A percentile compares a stretch with the other conserved stretches of the same genome.
Conservation (phyloP, 2,797 vertebrate species). For the Rousettus madagascariensis region DNA sequence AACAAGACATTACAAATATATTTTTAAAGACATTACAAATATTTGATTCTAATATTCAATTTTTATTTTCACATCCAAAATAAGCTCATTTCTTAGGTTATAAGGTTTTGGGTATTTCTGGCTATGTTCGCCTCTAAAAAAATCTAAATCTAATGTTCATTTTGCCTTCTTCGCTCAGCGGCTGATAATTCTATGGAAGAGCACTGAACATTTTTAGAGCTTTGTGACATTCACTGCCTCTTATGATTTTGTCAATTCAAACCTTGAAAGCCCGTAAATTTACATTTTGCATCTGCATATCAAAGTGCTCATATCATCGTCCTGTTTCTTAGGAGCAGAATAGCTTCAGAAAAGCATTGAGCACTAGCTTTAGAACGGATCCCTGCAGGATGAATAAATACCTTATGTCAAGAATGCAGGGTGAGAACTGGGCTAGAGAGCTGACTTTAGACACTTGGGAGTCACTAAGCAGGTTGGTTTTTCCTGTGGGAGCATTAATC, state of each 20-base stretch:
- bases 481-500: neutral
- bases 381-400: neutral
- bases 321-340: neutral
- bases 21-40: neutral
- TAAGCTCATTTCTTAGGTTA: slow-evolving; percentile 15
- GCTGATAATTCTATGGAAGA: neutral
- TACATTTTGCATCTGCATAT: slow-evolving; percentile 19
- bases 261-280: slow-evolving; percentile 42
- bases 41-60: neutral
- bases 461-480: neutral
- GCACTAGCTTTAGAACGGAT: neutral
- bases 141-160: neutral
- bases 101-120: slow-evolving; percentile 9
- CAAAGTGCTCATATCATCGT: slow-evolving; percentile 3
- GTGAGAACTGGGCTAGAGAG: neutral
- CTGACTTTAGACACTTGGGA: neutral
- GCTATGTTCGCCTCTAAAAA: neutral
- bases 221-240: slow-evolving; percentile 1
- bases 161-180: slow-evolving; percentile 7
- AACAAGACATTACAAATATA: neutral
- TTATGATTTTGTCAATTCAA: slow-evolving; percentile 29
- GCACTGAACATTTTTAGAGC: neutral
- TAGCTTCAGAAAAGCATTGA: neutral
- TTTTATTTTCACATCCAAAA: slow-evolving; percentile 26
- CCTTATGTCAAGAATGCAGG: neutral